Evolutionary conservation across 1,140 invertebrate genomes (phyloP), one percentile per base, ranked within the genome.

Genomic region (Dreissena rostriformis): DNA sequence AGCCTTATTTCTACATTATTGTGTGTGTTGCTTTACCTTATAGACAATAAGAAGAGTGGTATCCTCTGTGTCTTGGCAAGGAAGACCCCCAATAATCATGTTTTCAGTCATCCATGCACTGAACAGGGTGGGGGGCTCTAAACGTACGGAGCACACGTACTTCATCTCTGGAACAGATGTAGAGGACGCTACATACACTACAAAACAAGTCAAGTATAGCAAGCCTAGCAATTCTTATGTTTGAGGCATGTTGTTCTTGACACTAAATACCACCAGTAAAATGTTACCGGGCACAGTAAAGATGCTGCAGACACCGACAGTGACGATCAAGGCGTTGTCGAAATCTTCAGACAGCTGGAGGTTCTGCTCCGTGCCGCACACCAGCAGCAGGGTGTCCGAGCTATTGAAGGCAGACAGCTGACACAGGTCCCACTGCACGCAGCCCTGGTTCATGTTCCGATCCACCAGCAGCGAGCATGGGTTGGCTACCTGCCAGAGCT

Each of bases 341-440:
- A 65, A 19, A 63, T 75, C 57, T 55, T 55, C 51, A 49, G 39
- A 24, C n/a, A 61, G n/a, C 15, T 67, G 70, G 49, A 61, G 57
- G 52, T 63, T 53, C 24, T 77, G 61, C 39, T 86, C 85, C 5
- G 87, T 83, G 12, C 88, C 87, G 78, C 86, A 90, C 11, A 88
- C 97, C 22, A 97, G 93, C 1, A 98, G 92, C 15, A 97, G 93
- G 0, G 96, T 96, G 94, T 98, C 97, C 22, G 95, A 95, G 85
- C 96, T 95, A 94, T 97, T 97, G 88, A 97, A 98, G 89, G 97
- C 96, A 1, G 96, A 97, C 92, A 96, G 97, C 92, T 97, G 97
- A 0, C 97, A 97, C 83, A 97, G 97, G 91, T 97, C 97, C 97
- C 97, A 97, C 81, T 95, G 95, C 86, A 96, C 97, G 24, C 96